Percentiles rank a stretch among this genome's conserved stretches.
Conservation (phyloP, 1,140 invertebrate species). For the Listronotus bonariensis region DNA sequence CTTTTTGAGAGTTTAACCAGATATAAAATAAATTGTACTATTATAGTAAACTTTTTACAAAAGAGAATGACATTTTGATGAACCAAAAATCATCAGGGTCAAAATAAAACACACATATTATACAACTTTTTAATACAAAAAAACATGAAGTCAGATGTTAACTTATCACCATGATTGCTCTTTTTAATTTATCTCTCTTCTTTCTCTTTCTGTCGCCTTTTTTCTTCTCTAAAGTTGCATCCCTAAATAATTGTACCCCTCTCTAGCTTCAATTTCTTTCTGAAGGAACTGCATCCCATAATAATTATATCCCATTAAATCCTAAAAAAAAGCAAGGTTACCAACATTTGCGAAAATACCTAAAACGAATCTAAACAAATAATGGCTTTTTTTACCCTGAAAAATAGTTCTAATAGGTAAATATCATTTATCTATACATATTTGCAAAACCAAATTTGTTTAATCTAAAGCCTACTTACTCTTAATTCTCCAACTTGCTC, state of each 20-base stretch:
- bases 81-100: no score
- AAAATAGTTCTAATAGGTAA: no score
- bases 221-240: conserved; percentile 71
- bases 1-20: no score
- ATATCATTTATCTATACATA: no score
- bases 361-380: no score
- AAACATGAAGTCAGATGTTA: conserved; percentile 17
- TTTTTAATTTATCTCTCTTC: conserved; percentile 72
- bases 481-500: conserved; percentile 65
- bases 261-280: conserved; percentile 76
- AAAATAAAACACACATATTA: no score
- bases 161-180: conserved; percentile 61
- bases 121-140: background rate
- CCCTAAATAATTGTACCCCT: conserved; percentile 81
- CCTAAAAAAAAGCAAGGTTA: conserved; percentile 61
- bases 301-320: conserved; percentile 86
- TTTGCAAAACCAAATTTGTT: background rate
- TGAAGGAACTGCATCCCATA: conserved; percentile 81
- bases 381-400: no score
- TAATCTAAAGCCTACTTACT: conserved; percentile 58
- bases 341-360: no score
- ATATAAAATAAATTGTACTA: no score
- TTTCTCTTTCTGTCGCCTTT: conserved; percentile 70
- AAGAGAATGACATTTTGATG: no score
- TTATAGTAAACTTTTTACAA: no score